phyloP scores from a whole-genome alignment of 2,113 vertebrate genomes.

The Pelvicachromis taeniatus region DNA sequence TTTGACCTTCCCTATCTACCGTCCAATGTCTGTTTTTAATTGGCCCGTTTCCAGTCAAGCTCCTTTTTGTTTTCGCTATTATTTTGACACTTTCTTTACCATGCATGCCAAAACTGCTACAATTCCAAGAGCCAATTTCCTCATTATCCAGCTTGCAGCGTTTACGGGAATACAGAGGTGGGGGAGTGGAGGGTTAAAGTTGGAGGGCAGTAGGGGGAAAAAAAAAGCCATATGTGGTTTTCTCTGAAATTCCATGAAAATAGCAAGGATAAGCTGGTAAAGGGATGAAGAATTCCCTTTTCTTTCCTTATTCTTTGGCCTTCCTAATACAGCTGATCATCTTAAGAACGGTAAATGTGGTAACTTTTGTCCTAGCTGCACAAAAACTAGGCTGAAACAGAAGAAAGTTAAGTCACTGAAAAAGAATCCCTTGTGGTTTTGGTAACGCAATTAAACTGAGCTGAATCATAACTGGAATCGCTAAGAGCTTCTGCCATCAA shows the following conservation, averaged over 20 bases:
- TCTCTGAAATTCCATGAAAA: constrained; percentile 24
- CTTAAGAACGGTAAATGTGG: not conserved
- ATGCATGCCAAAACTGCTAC: not conserved
- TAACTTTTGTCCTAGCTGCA: not conserved
- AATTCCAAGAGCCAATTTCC: constrained; percentile 44
- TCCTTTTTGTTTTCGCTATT: constrained; percentile 19
- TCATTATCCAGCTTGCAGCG: constrained; percentile 38
- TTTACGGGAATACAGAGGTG: constrained; percentile 53
- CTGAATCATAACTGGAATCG: constrained; percentile 37
- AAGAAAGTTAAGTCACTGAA: constrained; percentile 14
- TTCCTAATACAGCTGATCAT: not conserved
- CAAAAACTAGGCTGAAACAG: not conserved
- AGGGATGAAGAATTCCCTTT: not conserved
- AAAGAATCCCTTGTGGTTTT: constrained; percentile 18
- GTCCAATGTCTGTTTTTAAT: constrained; percentile 30
- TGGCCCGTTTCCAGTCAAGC: constrained; percentile 10
- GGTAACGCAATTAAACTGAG: constrained; percentile 18
- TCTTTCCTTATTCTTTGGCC: not conserved
- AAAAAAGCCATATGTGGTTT: constrained; percentile 33
- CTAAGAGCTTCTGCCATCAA: constrained; percentile 33
- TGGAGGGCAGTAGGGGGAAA: constrained; percentile 38
- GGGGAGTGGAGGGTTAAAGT: constrained; percentile 28
- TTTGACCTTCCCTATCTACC: constrained; percentile 3
- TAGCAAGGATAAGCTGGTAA: constrained; percentile 2
- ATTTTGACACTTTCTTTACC: constrained; percentile 34